These are phyloP conservation scores for Latrodectus elegans DNA, from an alignment of 2,888 invertebrate species.

Conservation along the genomic window DNA sequence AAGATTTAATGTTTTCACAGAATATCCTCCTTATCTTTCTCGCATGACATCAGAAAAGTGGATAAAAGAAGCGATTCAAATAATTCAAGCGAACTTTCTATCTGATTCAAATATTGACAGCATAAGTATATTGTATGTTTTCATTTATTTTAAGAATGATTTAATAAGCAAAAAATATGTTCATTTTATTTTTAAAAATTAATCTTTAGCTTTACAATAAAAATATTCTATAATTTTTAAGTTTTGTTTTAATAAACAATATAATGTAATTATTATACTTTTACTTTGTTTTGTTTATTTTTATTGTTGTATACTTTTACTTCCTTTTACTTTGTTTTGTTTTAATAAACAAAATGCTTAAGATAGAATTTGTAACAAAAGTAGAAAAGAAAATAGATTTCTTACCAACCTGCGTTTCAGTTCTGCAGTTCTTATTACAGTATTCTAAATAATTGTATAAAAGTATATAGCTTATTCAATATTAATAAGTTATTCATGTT, in stretches of 20 bases:
- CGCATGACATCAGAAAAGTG: background rate
- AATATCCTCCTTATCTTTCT: background rate
- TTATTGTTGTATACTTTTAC: background rate
- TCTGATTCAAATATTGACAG: background rate
- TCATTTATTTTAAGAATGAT: background rate
- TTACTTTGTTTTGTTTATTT: background rate
- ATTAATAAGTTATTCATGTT: too few relatives aligned
- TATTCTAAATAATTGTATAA: too few relatives aligned
- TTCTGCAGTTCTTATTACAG: too few relatives aligned
- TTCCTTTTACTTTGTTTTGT: too few relatives aligned
- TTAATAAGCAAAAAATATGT: too few relatives aligned
- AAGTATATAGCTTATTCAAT: too few relatives aligned
- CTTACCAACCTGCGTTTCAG: too few relatives aligned
- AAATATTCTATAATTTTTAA: background rate
- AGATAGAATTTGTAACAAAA: too few relatives aligned
- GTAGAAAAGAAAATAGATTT: too few relatives aligned
- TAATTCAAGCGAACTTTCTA: background rate
- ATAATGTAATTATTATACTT: background rate
- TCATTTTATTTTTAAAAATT: background rate
- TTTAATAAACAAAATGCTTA: too few relatives aligned
- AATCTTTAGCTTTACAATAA: background rate
- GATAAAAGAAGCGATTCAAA: background rate
- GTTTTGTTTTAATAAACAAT: background rate
- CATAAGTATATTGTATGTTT: background rate
- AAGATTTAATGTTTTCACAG: background rate